Evolutionary conservation across 2,797 vertebrate species (phyloP).

Genomic region (Hipposideros larvatus): DNA sequence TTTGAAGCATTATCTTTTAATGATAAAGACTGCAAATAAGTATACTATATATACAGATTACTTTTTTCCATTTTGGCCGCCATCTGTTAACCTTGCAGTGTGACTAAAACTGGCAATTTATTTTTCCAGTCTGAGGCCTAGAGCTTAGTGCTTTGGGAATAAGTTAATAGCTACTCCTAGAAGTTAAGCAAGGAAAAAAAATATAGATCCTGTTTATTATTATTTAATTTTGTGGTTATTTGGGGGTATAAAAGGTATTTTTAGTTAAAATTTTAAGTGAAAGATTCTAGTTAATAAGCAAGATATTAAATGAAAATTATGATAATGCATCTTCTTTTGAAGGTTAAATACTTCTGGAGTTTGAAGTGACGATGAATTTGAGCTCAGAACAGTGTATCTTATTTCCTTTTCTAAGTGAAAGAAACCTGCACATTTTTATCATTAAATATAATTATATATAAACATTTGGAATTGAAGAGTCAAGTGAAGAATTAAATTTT

Average conservation of each 20-base stretch:
- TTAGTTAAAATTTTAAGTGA: slow-evolving; percentile 64
- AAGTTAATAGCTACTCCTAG: slow-evolving; percentile 50
- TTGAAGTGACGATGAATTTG: slow-evolving; percentile 46
- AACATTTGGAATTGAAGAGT: slow-evolving; percentile 32
- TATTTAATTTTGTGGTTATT: slow-evolving; percentile 60
- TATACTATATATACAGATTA: neutral
- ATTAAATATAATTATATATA: slow-evolving; percentile 52
- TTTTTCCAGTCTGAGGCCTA: slow-evolving; percentile 57
- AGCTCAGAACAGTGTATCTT: slow-evolving; percentile 27
- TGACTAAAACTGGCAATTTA: neutral
- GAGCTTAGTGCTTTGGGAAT: slow-evolving; percentile 40
- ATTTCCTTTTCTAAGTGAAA: slow-evolving; percentile 57
- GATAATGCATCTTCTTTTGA: slow-evolving; percentile 56
- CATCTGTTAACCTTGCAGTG: slow-evolving; percentile 39
- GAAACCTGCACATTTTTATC: slow-evolving; percentile 1
- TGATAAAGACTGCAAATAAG: slow-evolving; percentile 20
- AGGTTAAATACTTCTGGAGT: slow-evolving; percentile 6
- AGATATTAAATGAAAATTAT: slow-evolving; percentile 45
- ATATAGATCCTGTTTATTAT: slow-evolving; percentile 33
- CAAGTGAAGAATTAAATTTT: slow-evolving; percentile 57
- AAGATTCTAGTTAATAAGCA: slow-evolving; percentile 9
- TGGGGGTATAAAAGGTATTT: slow-evolving; percentile 4
- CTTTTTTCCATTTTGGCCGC: slow-evolving; percentile 53
- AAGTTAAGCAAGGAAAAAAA: slow-evolving; percentile 61
- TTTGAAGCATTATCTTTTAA: slow-evolving; percentile 36